phyloP scores from a whole-genome alignment of 2,113 vertebrate species.

The Cygnus atratus region DNA sequence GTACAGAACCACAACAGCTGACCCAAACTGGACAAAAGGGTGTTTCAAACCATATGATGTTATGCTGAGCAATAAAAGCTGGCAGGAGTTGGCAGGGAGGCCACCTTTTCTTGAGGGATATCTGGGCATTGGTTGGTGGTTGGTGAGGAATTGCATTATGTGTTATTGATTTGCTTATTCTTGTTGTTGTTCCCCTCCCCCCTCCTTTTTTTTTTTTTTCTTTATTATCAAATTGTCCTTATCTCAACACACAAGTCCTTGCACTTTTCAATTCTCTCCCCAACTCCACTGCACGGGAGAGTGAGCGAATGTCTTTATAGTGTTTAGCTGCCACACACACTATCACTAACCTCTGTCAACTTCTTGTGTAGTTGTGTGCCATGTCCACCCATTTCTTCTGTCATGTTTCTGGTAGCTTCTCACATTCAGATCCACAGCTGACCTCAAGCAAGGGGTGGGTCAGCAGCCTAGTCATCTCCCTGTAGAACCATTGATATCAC shows the following conservation, averaged over 20 bases:
- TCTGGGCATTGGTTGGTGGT: background rate
- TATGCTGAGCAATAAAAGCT: background rate
- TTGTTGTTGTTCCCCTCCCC: background rate
- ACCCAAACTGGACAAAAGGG: background rate
- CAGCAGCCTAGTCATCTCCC: background rate
- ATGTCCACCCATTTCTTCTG: background rate
- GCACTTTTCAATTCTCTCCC: background rate
- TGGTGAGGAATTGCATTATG: background rate
- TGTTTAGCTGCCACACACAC: background rate
- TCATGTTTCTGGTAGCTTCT: background rate
- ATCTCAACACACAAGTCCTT: background rate
- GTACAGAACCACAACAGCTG: background rate
- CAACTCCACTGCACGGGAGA: too few relatives aligned
- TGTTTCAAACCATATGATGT: background rate
- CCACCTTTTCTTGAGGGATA: background rate
- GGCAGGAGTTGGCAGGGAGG: background rate
- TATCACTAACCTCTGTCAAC: background rate
- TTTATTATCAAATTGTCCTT: background rate
- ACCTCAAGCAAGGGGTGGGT: background rate
- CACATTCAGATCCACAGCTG: background rate
- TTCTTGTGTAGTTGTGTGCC: background rate
- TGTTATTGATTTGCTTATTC: background rate
- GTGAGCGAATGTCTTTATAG: too few relatives aligned
- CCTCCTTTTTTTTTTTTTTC: too few relatives aligned
- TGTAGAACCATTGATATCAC: background rate